Evolutionary conservation across 2,797 vertebrate genomes (phyloP).

Genomic region (Hippoglossus hippoglossus): DNA sequence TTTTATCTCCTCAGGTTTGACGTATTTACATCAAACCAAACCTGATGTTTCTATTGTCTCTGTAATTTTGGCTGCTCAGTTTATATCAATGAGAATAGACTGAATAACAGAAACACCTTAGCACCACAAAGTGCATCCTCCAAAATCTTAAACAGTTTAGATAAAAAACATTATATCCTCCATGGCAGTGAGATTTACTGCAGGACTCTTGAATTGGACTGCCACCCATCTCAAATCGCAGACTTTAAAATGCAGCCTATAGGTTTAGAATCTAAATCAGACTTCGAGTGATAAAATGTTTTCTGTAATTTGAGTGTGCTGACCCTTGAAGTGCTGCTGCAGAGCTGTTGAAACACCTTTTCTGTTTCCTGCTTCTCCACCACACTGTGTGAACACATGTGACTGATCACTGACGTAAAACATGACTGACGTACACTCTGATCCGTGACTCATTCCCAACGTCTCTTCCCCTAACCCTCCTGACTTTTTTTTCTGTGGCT

Average conservation of each 20-base stretch:
- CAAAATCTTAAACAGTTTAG: too few relatives aligned
- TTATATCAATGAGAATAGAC: background rate
- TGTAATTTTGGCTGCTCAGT: too few relatives aligned
- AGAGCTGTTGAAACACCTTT: conserved; percentile 28
- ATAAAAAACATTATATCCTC: too few relatives aligned
- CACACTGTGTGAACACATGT: conserved; percentile 45
- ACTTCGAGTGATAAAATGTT: too few relatives aligned
- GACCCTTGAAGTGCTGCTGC: conserved; percentile 2
- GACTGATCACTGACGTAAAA: conserved; percentile 56
- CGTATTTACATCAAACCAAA: too few relatives aligned
- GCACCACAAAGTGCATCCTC: too few relatives aligned
- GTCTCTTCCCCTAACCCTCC: conserved; percentile 36
- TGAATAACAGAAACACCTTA: background rate
- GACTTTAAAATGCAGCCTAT: too few relatives aligned
- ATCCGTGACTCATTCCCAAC: conserved; percentile 62
- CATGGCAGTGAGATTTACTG: too few relatives aligned
- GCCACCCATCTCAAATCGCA: too few relatives aligned
- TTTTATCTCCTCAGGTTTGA: background rate
- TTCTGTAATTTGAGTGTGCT: conserved; percentile 5
- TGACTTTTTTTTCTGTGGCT: conserved; percentile 13
- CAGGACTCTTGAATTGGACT: too few relatives aligned
- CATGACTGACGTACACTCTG: conserved; percentile 47
- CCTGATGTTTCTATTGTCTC: too few relatives aligned
- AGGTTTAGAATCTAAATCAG: too few relatives aligned
- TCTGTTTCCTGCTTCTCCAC: conserved; percentile 1